Evolutionary conservation across 2,888 invertebrate species (phyloP).

Genomic region (Steinernema carpocapsae): DNA sequence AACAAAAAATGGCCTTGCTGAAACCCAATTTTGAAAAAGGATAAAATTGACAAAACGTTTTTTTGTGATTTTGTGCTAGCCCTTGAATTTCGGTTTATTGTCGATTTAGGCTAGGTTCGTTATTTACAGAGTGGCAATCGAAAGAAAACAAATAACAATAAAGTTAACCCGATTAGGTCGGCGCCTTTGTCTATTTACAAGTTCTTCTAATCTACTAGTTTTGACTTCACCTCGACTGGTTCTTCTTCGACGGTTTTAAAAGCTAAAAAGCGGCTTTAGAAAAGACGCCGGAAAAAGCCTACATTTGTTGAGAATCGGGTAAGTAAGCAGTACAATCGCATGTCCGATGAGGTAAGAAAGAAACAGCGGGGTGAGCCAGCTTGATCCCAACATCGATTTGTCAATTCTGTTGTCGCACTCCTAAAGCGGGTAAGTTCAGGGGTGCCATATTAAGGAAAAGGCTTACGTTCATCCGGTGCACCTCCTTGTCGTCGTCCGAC

Average conservation of each 20-base stretch:
- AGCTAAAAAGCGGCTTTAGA: conserved; percentile 8
- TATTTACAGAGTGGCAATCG: too few relatives aligned
- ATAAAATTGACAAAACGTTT: too few relatives aligned
- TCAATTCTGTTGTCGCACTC: conserved; percentile 46
- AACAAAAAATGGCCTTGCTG: too few relatives aligned
- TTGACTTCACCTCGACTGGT: background rate
- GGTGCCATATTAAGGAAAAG: background rate
- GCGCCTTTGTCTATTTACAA: background rate
- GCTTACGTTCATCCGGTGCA: conserved; percentile 33
- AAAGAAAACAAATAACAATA: conserved; percentile 22
- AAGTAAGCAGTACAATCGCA: conserved; percentile 43
- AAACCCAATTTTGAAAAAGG: too few relatives aligned
- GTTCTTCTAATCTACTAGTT: background rate
- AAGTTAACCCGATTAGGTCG: background rate
- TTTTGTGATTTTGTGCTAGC: background rate
- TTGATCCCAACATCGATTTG: conserved; percentile 41
- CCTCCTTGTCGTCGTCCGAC: conserved; percentile 53
- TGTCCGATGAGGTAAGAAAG: conserved; percentile 36
- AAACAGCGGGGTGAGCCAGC: conserved; percentile 47
- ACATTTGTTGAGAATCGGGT: conserved; percentile 31
- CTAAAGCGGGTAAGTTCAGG: conserved; percentile 31
- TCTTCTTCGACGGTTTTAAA: background rate
- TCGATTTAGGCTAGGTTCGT: too few relatives aligned
- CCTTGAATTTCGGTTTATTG: too few relatives aligned
- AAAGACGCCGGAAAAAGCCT: background rate